Percentiles rank a stretch among this genome's conserved stretches.
phyloP scores from a whole-genome alignment of 2,888 invertebrate genomes.

The Dynastes hyllus region DNA sequence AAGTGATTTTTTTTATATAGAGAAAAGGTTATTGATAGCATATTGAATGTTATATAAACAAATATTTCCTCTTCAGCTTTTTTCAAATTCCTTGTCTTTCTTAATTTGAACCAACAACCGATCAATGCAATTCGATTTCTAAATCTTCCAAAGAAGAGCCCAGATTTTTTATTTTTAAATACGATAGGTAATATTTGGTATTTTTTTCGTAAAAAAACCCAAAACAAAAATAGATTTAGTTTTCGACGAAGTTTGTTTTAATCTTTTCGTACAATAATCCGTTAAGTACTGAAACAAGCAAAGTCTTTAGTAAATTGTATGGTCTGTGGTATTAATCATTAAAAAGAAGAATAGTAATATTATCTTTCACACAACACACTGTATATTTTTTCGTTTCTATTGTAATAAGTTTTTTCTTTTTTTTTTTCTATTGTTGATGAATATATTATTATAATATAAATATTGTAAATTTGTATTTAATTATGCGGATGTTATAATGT shows the following conservation, averaged over 20 bases:
- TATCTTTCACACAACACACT: constrained; percentile 42
- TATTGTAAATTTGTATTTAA: constrained; percentile 48
- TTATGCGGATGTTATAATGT: constrained; percentile 36
- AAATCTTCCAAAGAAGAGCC: too few relatives aligned
- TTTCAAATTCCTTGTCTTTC: too few relatives aligned
- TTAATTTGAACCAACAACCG: too few relatives aligned
- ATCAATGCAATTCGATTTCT: too few relatives aligned
- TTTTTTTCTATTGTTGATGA: constrained; percentile 46
- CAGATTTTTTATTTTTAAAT: too few relatives aligned
- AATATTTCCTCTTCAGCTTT: too few relatives aligned
- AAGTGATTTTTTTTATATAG: too few relatives aligned
- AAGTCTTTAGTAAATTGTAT: constrained; percentile 48
- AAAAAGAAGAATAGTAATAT: constrained; percentile 33
- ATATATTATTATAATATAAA: constrained; percentile 38
- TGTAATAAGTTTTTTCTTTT: constrained; percentile 6
- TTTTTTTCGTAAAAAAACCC: too few relatives aligned
- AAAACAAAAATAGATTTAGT: too few relatives aligned
- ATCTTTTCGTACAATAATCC: background rate
- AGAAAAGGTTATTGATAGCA: too few relatives aligned
- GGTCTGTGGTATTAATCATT: constrained; percentile 45
- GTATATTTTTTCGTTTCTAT: constrained; percentile 40
- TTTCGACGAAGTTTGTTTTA: background rate
- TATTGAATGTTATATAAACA: too few relatives aligned
- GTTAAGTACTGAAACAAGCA: background rate
- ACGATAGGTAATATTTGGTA: background rate